These are phyloP conservation scores for Prochilodus magdalenae DNA, from an alignment of 2,113 vertebrate species.

Conservation along the genomic window DNA sequence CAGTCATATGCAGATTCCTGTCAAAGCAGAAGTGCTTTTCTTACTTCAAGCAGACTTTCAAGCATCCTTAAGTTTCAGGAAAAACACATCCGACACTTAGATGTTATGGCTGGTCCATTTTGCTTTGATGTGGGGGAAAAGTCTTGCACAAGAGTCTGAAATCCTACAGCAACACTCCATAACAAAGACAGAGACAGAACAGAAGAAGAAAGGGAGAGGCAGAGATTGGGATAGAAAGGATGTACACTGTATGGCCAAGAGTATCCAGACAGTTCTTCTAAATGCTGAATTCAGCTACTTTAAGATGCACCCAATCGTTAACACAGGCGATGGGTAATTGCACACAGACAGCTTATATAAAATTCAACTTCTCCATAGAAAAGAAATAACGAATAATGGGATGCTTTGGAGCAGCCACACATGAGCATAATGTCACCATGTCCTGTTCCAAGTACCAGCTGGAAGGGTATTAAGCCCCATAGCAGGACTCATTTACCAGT, in stretches of 20 bases:
- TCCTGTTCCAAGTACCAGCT: too few relatives aligned
- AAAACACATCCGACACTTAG: background rate
- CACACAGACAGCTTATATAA: too few relatives aligned
- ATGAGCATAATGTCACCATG: too few relatives aligned
- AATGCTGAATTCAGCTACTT: too few relatives aligned
- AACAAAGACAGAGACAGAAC: background rate
- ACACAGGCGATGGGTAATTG: too few relatives aligned
- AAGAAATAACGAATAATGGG: too few relatives aligned
- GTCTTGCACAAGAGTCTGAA: background rate
- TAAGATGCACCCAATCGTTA: too few relatives aligned
- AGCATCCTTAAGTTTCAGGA: background rate
- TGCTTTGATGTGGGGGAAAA: background rate
- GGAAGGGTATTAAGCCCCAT: too few relatives aligned
- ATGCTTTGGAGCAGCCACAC: too few relatives aligned
- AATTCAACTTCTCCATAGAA: too few relatives aligned
- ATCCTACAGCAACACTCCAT: background rate
- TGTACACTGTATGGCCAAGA: too few relatives aligned
- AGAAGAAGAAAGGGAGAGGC: background rate
- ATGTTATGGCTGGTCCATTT: background rate
- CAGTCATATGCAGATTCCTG: constrained; percentile 41
- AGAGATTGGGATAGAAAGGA: background rate
- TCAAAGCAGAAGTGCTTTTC: background rate
- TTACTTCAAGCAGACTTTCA: background rate
- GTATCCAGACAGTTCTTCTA: background rate
- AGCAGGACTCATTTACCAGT: background rate